Conservation (phyloP, 2,888 invertebrate species). For the Pandemis cinnamomeana region DNA sequence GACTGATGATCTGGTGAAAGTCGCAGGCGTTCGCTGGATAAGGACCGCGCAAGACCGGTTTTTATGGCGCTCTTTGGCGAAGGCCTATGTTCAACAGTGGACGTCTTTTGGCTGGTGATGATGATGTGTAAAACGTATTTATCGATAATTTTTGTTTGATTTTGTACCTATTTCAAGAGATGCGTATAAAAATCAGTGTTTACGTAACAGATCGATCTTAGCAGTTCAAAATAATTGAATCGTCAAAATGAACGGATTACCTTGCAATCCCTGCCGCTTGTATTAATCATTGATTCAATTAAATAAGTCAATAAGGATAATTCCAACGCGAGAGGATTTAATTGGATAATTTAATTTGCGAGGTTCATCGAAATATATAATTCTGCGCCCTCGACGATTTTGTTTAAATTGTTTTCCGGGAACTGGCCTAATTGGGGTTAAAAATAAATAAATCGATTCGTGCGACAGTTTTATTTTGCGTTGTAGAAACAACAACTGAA, state of each 20-base stretch:
- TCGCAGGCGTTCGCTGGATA: too few species aligned
- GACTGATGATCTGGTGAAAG: too few species aligned
- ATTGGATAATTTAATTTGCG: slow-evolving; percentile 33
- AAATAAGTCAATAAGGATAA: slow-evolving; percentile 27
- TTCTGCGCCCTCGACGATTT: not conserved
- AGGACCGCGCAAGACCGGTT: too few species aligned
- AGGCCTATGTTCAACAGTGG: too few species aligned
- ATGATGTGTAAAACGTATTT: too few species aligned
- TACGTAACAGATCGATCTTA: not conserved
- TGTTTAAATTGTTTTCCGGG: not conserved
- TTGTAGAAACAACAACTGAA: not conserved
- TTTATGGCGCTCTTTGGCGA: too few species aligned
- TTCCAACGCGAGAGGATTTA: slow-evolving; percentile 20
- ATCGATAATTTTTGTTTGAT: not conserved
- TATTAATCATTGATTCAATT: slow-evolving; percentile 30
- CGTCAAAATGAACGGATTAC: slow-evolving; percentile 19
- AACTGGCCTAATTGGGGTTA: not conserved
- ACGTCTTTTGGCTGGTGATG: too few species aligned
- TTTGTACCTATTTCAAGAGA: too few species aligned
- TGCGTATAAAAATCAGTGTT: not conserved
- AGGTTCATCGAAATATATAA: slow-evolving; percentile 18
- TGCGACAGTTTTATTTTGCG: too few species aligned
- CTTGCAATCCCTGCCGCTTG: slow-evolving; percentile 20
- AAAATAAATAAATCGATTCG: not conserved
- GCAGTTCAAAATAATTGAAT: slow-evolving; percentile 8